These are phyloP conservation scores for Dendrolimus houi DNA, from an alignment of 2,888 invertebrate genomes.

Conservation along the genomic window DNA sequence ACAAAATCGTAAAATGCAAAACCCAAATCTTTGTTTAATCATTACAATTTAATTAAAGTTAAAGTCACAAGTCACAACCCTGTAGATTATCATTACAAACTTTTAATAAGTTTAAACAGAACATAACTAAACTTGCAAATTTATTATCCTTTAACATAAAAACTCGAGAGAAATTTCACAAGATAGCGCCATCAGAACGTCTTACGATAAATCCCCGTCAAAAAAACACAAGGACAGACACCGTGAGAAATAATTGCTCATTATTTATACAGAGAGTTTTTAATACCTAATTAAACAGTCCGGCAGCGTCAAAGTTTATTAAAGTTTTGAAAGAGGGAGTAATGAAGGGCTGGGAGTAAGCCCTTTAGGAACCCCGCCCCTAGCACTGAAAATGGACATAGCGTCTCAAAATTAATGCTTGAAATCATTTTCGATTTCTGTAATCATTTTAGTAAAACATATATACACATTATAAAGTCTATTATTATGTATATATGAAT, in stretches of 20 bases:
- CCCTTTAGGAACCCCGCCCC: not conserved
- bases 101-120: not conserved
- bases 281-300: slow-evolving; percentile 28
- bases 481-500: no score
- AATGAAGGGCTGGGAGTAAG: not conserved
- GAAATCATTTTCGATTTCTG: no score
- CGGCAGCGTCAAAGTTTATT: slow-evolving; percentile 27
- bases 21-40: no score
- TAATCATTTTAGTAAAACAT: no score
- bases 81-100: not conserved
- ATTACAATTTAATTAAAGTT: no score
- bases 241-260: slow-evolving; percentile 19
- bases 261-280: slow-evolving; percentile 28
- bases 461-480: no score
- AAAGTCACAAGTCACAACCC: no score
- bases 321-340: slow-evolving; percentile 21
- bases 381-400: no score
- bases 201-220: not conserved
- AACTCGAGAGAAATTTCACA: not conserved
- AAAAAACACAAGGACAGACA: slow-evolving; percentile 14
- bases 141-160: not conserved
- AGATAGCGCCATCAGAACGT: not conserved
- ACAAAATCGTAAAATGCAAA: no score
- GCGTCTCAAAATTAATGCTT: no score
- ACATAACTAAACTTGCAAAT: not conserved